phyloP scores from a whole-genome alignment of 2,888 invertebrate genomes.

The Ophraella communa region DNA sequence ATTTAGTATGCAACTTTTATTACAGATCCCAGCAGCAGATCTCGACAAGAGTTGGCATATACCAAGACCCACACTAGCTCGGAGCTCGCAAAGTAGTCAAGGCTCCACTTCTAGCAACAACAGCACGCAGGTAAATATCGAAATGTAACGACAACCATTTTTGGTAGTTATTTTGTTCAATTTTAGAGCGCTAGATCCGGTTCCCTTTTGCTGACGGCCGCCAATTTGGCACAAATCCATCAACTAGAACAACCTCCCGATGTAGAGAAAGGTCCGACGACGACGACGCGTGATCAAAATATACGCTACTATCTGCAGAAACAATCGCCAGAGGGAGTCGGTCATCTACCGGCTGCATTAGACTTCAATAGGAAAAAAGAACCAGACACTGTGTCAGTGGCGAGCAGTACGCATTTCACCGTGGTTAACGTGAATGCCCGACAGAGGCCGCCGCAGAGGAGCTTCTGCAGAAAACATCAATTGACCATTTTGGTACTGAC shows the following conservation, averaged over 20 bases:
- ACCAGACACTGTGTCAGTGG: constrained; percentile 75
- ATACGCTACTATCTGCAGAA: constrained; percentile 54
- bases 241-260: constrained; percentile 38
- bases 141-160: too few relatives aligned
- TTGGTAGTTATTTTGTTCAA: background rate
- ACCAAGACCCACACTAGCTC: constrained; percentile 79
- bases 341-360: constrained; percentile 20
- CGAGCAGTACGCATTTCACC: constrained; percentile 87
- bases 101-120: constrained; percentile 77
- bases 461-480: constrained; percentile 79
- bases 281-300: constrained; percentile 51
- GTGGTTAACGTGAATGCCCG: constrained; percentile 76
- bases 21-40: constrained; percentile 56
- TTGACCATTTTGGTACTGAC: constrained; percentile 82
- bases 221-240: constrained; percentile 66
- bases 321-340: constrained; percentile 37
- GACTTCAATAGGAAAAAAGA: constrained; percentile 52
- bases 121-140: constrained; percentile 75
- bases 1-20: constrained; percentile 10
- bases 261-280: constrained; percentile 35
- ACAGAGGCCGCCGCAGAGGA: constrained; percentile 63
- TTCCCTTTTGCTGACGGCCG: constrained; percentile 79
- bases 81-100: constrained; percentile 68
- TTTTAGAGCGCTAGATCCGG: constrained; percentile 81
- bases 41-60: constrained; percentile 75